A percentile compares a stretch with the other conserved stretches of the same genome.
phyloP scores from a whole-genome alignment of 2,113 vertebrate genomes.

The Melanerpes aurifrons region DNA sequence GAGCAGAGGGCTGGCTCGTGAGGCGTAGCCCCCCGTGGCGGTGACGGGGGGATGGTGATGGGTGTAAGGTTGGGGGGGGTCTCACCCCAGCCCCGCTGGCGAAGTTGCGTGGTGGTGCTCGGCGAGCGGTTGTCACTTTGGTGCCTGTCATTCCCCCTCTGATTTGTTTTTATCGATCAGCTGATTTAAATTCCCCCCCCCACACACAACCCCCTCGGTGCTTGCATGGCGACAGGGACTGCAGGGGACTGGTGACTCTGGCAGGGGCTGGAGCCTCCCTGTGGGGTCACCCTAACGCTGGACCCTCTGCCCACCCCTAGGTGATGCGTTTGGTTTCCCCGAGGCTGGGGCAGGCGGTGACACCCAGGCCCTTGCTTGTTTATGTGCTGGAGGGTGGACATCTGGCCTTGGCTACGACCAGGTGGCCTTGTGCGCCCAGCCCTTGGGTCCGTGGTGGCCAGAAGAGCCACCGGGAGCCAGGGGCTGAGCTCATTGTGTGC shows the following conservation, averaged over 20 bases:
- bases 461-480: background rate
- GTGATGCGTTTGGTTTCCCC: background rate
- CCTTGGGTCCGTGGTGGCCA: background rate
- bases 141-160: constrained; percentile 21
- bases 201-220: background rate
- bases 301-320: background rate
- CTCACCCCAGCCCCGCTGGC: background rate
- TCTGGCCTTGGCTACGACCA: background rate
- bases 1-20: background rate
- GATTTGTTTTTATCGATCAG: constrained; percentile 56
- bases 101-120: constrained; percentile 29
- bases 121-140: constrained; percentile 1
- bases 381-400: background rate
- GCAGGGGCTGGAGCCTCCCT: background rate
- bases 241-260: background rate
- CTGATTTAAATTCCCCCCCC: background rate
- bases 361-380: background rate
- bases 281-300: background rate
- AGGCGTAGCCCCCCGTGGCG: background rate
- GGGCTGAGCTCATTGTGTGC: constrained; percentile 43
- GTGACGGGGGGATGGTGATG: background rate
- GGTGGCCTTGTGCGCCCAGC: background rate
- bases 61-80: background rate
- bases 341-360: background rate
- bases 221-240: background rate